Percentiles rank a stretch among this genome's conserved stretches.
Evolutionary conservation across 2,113 vertebrate genomes (phyloP).

Genomic region (Pontoporia blainvillei): DNA sequence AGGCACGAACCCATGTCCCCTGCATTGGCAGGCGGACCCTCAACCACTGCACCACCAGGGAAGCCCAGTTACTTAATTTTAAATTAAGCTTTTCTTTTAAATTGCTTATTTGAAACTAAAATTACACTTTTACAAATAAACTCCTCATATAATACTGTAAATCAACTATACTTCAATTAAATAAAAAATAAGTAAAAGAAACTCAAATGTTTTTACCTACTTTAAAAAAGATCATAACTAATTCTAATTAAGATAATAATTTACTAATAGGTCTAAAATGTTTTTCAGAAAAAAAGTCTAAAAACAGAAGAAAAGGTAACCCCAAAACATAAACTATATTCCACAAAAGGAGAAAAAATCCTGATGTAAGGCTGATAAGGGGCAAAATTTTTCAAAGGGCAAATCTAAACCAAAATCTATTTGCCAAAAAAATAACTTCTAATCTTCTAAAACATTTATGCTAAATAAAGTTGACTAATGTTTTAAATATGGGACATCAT

Average conservation of each 20-base stretch:
- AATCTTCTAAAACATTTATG: not conserved
- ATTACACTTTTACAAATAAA: not conserved
- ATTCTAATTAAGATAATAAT: slow-evolving; percentile 33
- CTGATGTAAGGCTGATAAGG: not conserved
- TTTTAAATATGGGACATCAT: not conserved
- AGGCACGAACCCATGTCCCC: too few species aligned
- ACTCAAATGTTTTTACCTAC: not conserved
- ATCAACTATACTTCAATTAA: not conserved
- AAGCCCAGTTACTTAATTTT: not conserved
- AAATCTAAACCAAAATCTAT: not conserved
- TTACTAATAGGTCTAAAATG: not conserved
- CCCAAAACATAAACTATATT: not conserved
- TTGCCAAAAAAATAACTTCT: not conserved
- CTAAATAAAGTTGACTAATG: not conserved
- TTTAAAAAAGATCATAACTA: not conserved
- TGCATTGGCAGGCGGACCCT: too few species aligned
- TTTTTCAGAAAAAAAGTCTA: not conserved
- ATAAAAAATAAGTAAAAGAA: not conserved
- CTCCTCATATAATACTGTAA: not conserved
- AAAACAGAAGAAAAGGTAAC: slow-evolving; percentile 10
- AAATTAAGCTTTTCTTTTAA: not conserved
- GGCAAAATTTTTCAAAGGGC: not conserved
- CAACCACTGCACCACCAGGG: too few species aligned
- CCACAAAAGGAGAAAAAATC: not conserved
- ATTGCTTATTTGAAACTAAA: not conserved